These are phyloP conservation scores for Andrena dorsata DNA, from an alignment of 2,888 invertebrate species.

Conservation along the genomic window DNA sequence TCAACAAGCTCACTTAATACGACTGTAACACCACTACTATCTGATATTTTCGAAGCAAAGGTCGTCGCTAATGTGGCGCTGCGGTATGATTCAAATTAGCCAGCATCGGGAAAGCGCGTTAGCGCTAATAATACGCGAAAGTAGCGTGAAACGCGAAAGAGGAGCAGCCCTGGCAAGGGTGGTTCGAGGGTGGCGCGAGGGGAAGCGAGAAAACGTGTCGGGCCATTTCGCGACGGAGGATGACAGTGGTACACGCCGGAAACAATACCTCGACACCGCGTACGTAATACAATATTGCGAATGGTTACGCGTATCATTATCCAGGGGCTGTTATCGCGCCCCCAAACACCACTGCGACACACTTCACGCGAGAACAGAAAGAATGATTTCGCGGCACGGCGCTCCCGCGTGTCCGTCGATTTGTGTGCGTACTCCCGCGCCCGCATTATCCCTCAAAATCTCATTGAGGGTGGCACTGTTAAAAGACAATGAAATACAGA, in stretches of 20 bases:
- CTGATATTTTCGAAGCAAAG: neutral
- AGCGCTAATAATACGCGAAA: slow-evolving; percentile 34
- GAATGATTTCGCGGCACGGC: slow-evolving; percentile 50
- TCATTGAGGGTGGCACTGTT: slow-evolving; percentile 22
- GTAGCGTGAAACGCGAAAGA: slow-evolving; percentile 32
- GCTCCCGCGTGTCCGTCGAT: slow-evolving; percentile 21
- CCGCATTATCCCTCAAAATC: slow-evolving; percentile 30
- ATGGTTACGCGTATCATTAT: slow-evolving; percentile 76
- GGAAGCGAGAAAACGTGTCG: slow-evolving; percentile 46
- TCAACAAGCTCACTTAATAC: neutral
- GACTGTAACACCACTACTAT: neutral
- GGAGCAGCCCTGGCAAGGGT: neutral
- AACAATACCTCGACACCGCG: slow-evolving; percentile 76
- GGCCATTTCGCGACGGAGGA: slow-evolving; percentile 57
- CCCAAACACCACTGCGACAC: slow-evolving; percentile 14
- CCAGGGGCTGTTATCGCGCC: slow-evolving; percentile 57
- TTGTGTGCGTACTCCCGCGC: neutral
- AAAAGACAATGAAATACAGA: slow-evolving; percentile 26
- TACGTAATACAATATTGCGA: slow-evolving; percentile 72
- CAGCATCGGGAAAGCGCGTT: slow-evolving; percentile 7
- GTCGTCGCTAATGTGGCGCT: neutral
- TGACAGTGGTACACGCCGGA: slow-evolving; percentile 59
- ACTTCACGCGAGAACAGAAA: slow-evolving; percentile 41
- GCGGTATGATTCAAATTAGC: neutral
- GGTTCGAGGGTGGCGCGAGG: neutral